These are phyloP conservation scores for Barnardius zonarius DNA, from an alignment of 2,113 vertebrate species.

Conservation along the genomic window DNA sequence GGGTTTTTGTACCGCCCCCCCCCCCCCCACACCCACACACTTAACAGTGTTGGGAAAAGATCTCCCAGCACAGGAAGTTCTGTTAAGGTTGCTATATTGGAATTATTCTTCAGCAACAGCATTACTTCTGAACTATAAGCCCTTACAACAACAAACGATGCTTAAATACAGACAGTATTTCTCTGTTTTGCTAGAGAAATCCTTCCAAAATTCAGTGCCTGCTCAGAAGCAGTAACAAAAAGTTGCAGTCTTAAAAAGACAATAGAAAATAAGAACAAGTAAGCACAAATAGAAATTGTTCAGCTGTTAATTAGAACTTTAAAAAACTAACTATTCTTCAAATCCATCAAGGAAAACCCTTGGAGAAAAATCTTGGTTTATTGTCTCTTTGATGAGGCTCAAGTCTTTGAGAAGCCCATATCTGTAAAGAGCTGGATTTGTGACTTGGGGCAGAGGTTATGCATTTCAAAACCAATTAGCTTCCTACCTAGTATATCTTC, in stretches of 20 bases:
- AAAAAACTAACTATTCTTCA: neutral
- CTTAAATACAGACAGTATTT: neutral
- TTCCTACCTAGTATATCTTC: neutral
- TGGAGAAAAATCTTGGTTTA: neutral
- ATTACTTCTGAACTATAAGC: neutral
- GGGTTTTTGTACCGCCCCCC: too few relatives aligned
- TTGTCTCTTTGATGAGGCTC: neutral
- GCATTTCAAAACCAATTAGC: neutral
- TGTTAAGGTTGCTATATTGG: neutral
- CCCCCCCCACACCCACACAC: neutral
- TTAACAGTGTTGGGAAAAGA: neutral
- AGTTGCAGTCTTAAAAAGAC: neutral
- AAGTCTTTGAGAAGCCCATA: neutral
- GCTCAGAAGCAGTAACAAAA: neutral
- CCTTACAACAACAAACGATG: neutral
- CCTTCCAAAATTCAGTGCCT: neutral
- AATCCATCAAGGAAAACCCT: neutral
- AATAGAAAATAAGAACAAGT: neutral
- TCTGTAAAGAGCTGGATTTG: neutral
- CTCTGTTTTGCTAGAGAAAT: neutral
- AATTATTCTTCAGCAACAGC: neutral
- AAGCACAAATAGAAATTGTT: neutral
- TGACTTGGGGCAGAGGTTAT: neutral
- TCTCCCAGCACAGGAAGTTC: neutral
- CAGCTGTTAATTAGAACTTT: neutral